A percentile compares a stretch with the other conserved stretches of the same genome.
phyloP scores from a whole-genome alignment of 2,797 vertebrate genomes.

The Lophotriccus pileatus region DNA sequence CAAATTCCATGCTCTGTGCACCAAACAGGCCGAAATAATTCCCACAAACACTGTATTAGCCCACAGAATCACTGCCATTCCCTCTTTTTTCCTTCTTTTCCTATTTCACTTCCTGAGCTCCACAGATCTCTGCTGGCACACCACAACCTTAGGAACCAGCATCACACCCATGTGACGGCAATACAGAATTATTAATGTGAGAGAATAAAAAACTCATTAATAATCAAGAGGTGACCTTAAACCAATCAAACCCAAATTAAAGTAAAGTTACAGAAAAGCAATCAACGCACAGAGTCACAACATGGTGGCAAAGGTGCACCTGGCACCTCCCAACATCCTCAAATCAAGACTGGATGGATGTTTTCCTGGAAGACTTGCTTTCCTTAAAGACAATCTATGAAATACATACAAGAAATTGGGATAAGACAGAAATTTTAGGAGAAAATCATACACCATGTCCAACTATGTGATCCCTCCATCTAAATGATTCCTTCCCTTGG shows the following conservation, averaged over 20 bases:
- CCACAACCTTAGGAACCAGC: not conserved
- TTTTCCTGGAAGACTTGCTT: not conserved
- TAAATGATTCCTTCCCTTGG: not conserved
- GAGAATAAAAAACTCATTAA: not conserved
- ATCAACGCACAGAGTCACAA: not conserved
- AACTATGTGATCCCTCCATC: not conserved
- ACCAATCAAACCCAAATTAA: not conserved
- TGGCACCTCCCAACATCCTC: not conserved
- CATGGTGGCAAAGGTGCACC: not conserved
- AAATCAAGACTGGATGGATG: not conserved
- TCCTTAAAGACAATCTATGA: not conserved
- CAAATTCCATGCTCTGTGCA: not conserved
- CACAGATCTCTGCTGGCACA: not conserved
- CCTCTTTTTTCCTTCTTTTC: not conserved
- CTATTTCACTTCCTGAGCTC: not conserved
- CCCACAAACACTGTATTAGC: not conserved
- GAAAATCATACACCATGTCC: rapidly evolving
- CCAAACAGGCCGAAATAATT: not conserved
- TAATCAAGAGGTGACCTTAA: not conserved
- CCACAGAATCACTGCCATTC: not conserved
- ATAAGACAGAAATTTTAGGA: not conserved
- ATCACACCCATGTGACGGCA: not conserved
- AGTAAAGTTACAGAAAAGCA: not conserved
- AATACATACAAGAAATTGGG: rapidly evolving
- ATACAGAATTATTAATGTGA: rapidly evolving